A percentile compares a stretch with the other conserved stretches of the same genome.
Conservation (phyloP, 2,797 vertebrate species). For the Premnoplex brunnescens region DNA sequence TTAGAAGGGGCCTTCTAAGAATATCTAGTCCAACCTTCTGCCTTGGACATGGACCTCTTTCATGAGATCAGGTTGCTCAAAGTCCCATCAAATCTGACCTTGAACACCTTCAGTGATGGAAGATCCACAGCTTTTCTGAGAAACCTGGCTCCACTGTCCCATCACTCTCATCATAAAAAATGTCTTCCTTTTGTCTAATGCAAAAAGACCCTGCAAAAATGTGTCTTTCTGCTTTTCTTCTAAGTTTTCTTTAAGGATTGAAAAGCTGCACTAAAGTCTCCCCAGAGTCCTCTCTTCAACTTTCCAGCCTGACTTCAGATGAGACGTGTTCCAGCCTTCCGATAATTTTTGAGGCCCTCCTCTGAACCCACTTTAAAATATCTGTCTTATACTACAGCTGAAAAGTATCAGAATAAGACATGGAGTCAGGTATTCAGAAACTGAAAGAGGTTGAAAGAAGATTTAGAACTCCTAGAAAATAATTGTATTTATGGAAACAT, state of each 20-base stretch:
- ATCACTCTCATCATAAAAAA: neutral
- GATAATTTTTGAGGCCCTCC: neutral
- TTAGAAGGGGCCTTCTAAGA: neutral
- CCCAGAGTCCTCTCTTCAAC: neutral
- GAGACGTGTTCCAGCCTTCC: too few relatives aligned
- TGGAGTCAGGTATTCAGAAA: neutral
- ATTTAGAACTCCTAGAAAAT: neutral
- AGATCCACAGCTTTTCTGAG: neutral
- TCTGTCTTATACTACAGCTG: neutral
- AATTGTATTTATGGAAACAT: neutral
- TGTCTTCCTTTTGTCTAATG: neutral
- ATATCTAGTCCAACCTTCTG: neutral
- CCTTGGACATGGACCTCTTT: neutral
- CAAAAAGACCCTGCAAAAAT: neutral
- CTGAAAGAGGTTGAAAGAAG: neutral
- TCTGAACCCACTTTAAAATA: neutral
- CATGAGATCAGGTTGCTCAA: neutral
- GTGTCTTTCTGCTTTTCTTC: neutral
- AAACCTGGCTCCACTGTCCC: neutral
- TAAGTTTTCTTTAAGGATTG: neutral
- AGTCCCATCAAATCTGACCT: neutral
- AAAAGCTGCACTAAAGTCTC: neutral
- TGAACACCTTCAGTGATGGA: neutral
- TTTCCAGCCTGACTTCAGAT: neutral
- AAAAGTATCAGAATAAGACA: neutral